A percentile compares a stretch with the other conserved stretches of the same genome.
Conservation (phyloP, 2,113 vertebrate genomes). For the Xiphophorus maculatus region DNA sequence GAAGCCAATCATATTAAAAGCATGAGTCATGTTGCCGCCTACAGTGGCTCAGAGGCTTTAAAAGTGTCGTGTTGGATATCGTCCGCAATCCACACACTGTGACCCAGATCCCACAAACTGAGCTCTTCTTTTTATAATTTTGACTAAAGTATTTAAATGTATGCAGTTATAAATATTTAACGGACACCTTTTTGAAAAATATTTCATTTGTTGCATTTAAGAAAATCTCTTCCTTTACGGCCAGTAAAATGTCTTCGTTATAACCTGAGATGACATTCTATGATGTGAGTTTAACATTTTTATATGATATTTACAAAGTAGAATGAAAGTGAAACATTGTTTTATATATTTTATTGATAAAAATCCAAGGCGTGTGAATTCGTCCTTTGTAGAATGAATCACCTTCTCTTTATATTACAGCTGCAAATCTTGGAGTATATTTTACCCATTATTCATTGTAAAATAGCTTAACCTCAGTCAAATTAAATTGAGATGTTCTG, state of each 20-base stretch:
- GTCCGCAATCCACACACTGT: slow-evolving; percentile 59
- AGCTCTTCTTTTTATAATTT: slow-evolving; percentile 29
- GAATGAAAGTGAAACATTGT: too few relatives aligned
- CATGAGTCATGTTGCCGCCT: slow-evolving; percentile 72
- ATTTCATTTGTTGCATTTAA: not conserved
- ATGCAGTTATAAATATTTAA: not conserved
- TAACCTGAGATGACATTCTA: slow-evolving; percentile 1
- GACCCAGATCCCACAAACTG: slow-evolving; percentile 67
- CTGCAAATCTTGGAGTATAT: too few relatives aligned
- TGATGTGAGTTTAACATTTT: slow-evolving; percentile 16
- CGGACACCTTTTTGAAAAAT: not conserved
- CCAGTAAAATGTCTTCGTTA: not conserved
- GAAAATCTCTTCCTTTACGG: not conserved
- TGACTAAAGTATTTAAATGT: not conserved
- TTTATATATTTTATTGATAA: too few relatives aligned
- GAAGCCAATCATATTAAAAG: slow-evolving; percentile 77
- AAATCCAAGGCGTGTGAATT: too few relatives aligned
- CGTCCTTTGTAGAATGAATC: too few relatives aligned
- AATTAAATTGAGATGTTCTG: too few relatives aligned
- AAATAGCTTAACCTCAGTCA: too few relatives aligned
- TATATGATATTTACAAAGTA: too few relatives aligned
- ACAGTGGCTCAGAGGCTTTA: slow-evolving; percentile 70
- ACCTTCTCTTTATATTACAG: too few relatives aligned
- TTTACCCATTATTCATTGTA: too few relatives aligned
- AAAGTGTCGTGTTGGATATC: slow-evolving; percentile 73